Evolutionary conservation across 2,113 vertebrate genomes (phyloP), one percentile per base, ranked within the genome.

Genomic region (Scytalopus superciliaris): DNA sequence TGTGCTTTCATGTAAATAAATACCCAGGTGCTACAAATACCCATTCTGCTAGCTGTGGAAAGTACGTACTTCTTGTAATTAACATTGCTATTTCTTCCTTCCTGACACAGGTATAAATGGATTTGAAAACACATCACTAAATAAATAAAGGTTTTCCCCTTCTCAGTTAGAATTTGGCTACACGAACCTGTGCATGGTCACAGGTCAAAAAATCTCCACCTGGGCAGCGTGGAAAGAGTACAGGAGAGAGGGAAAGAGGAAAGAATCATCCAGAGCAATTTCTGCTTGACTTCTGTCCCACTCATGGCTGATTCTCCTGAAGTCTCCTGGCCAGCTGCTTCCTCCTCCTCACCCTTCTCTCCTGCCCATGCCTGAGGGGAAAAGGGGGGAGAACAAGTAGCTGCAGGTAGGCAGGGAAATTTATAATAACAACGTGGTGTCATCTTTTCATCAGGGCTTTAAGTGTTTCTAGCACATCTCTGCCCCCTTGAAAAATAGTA

Each of bases 1-100:
- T 67, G 44, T 74, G 49, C 64, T 93, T 90, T 86, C 60, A 80
- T 56, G 33, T 33, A 60, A 91, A 75, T 45, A 85, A 76, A 85
- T 44, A 52, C 2, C 67, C 17, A 81, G 7, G 17, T 93, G 50
- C 64, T 64, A 77, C 31, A 93, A 88, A 77, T 2, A 56, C 10
- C 19, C 56, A 62, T 60, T 37, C 50, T 60, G 33, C 10, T 25
- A 23, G 44, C 7, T 45, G 49, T 18, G n/a, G 37, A 44, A 88
- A 81, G 31, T 2, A 3, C 1, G 0, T 52, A 40, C 37, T 63
- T 40, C 40, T 69, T 23, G 27, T 49, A 76, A 70, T 27, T 12
- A 66, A 45, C 12, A 3, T 3, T 33, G n/a, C 39, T 35, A 17
- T 49, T 84, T 22, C 37, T 83, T 28, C 40, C 78, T 73, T 62